Evolutionary conservation across 1,140 invertebrate genomes (phyloP), one percentile per base, ranked within the genome.

Genomic region (Myzus persicae): DNA sequence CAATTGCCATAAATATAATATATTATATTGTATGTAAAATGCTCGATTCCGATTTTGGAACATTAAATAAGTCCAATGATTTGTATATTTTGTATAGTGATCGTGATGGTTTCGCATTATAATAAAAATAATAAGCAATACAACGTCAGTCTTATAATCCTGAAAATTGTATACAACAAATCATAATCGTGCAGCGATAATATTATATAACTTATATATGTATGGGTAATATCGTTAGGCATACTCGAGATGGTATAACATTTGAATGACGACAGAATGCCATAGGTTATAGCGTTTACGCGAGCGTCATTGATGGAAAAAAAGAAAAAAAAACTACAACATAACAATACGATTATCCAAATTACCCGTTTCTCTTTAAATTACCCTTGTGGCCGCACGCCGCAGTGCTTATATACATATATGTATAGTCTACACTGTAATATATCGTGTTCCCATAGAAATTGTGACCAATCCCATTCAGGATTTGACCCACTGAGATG

Each of bases 361-460:
- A 84, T 84, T 84, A 84, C 40, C 40, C 36, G 38, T 84, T 40
- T 84, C 82, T 40, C 7, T 26, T 84, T 42, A 84, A 84, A 84
- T 84, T 84, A 84, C 82, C 36, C 24, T 9, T n/a, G 31, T n/a
- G 59, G 59, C 31, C 14, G 59, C 31, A 18, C 31, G 31, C 31
- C 14, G 59, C 31, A n/a, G 8, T 42, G 11, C 4, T 4, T 42
- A 42, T 38, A 81, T 81, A 38, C 22, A 81, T 38, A 81, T n/a
- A 59, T 59, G 11, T 76, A 18, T n/a, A n/a, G 59, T 18, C 18
- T n/a, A 76, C 18, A 20, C 59, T 76, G 59, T 76, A 76, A 76
- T 76, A 20, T 76, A 76, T 76, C 87, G 87, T 14, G 88, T 89
- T 54, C 48, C 88, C 88, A 54, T 89, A 89, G 88, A 40, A 89